Conservation (phyloP, 64 coral and sea anemone species). For the Astreopora myriophthalma region DNA sequence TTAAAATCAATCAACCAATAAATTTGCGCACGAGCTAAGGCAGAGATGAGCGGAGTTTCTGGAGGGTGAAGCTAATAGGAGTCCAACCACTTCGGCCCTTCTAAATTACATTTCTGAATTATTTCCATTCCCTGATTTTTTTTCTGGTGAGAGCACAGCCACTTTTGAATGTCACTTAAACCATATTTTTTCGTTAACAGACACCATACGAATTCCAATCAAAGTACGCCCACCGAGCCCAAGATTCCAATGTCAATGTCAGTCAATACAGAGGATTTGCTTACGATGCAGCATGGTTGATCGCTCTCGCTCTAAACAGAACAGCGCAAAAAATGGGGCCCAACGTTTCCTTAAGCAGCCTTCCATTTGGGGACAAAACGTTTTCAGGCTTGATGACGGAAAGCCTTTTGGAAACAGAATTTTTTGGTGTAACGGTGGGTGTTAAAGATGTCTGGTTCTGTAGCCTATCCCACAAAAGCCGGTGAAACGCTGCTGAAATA, state of each 20-base stretch:
- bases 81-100: too few species aligned
- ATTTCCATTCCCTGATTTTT: too few species aligned
- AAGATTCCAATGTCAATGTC: background rate
- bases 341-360: background rate
- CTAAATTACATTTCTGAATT: too few species aligned
- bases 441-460: background rate
- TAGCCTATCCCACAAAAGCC: too few species aligned
- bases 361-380: conserved; percentile 18
- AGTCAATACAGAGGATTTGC: conserved; percentile 63
- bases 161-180: background rate
- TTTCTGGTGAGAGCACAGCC: too few species aligned
- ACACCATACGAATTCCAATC: conserved; percentile 27
- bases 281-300: conserved; percentile 75
- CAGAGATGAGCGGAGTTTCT: too few species aligned
- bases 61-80: too few species aligned
- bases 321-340: conserved; percentile 14
- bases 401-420: conserved; percentile 40
- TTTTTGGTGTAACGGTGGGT: conserved; percentile 64
- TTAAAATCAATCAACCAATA: too few species aligned
- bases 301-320: conserved; percentile 44
- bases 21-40: background rate
- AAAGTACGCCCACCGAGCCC: background rate
- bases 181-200: background rate
- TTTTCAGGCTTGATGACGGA: conserved; percentile 27
- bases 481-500: too few species aligned